Evolutionary conservation across 2,113 vertebrate genomes (phyloP), one percentile per base, ranked within the genome.

Genomic region (Charadrius vociferus): DNA sequence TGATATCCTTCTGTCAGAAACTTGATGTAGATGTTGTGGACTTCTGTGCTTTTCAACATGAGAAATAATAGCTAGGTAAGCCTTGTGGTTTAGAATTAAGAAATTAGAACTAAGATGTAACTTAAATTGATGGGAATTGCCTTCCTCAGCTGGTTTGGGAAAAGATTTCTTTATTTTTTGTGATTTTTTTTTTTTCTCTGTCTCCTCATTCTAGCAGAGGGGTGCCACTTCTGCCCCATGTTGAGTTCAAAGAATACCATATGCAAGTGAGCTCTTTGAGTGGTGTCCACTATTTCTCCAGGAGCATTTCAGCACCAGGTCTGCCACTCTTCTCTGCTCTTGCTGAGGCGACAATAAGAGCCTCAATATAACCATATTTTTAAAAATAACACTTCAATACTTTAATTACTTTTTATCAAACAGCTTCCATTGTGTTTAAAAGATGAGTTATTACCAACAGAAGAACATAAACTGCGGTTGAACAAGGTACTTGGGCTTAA

Each of bases 201-300:
- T 29, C 4, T 61, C 43, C 45, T 43, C 3, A 0, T 63, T 80
- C 67, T 18, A 47, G 45, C 36, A 36, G 39, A 32, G n/a, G 14
- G 26, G 5, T 24, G 18, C 19, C 21, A 6, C 34, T 36, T 49
- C 52, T 37, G 24, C 39, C 56, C 52, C 5, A 1, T 12, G 53
- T 45, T 2, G 0, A 27, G 41, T 37, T 62, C 52, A n/a, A 22
- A 30, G 53, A 23, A 26, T 1, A 5, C 17, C 7, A 2, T 5
- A 2, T 3, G 22, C 34, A 29, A 59, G 18, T 2, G 36, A 39
- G 37, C 5, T 18, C 29, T 34, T 7, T 4, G 43, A 21, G 37
- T 20, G 39, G 21, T 34, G 30, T 34, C 14, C 1, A 0, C 21
- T 23, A 29, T 29, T 58, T 34, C 43, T 34, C 37, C 50, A 12